Evolutionary conservation across 2,797 vertebrate genomes (phyloP).

Genomic region (Craterocephalus amniculus): DNA sequence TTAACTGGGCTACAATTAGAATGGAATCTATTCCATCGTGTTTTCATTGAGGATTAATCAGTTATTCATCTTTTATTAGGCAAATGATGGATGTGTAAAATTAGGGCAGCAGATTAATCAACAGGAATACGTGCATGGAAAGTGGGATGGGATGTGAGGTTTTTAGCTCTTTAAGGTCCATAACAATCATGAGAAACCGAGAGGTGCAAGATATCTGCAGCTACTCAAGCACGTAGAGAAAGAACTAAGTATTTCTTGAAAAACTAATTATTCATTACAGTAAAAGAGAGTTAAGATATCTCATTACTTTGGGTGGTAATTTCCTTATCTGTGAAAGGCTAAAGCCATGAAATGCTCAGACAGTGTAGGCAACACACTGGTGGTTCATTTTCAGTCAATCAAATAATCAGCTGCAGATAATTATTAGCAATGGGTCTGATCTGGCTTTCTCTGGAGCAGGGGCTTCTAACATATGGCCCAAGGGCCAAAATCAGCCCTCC

Average conservation of each 20-base stretch:
- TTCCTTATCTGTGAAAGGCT: not conserved
- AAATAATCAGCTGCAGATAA: not conserved
- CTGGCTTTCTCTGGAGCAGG: too few relatives aligned
- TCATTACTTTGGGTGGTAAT: not conserved
- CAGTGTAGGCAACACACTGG: not conserved
- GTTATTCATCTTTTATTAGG: not conserved
- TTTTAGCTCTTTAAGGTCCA: not conserved
- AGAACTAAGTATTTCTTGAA: not conserved
- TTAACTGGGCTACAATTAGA: not conserved
- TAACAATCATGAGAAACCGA: not conserved
- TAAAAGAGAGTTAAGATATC: not conserved
- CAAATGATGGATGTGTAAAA: not conserved
- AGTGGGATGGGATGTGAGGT: not conserved
- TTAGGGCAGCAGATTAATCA: too few relatives aligned
- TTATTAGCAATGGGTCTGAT: not conserved
- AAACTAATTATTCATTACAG: not conserved
- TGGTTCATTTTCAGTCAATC: too few relatives aligned
- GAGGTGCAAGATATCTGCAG: not conserved
- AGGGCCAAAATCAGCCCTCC: not conserved
- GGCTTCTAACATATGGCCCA: not conserved
- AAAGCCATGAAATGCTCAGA: not conserved
- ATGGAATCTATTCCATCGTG: not conserved
- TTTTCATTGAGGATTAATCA: not conserved
- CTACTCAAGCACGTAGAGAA: not conserved
- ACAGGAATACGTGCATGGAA: not conserved